Conservation (phyloP, 2,888 invertebrate species). For the Cheiracanthium punctorium region DNA sequence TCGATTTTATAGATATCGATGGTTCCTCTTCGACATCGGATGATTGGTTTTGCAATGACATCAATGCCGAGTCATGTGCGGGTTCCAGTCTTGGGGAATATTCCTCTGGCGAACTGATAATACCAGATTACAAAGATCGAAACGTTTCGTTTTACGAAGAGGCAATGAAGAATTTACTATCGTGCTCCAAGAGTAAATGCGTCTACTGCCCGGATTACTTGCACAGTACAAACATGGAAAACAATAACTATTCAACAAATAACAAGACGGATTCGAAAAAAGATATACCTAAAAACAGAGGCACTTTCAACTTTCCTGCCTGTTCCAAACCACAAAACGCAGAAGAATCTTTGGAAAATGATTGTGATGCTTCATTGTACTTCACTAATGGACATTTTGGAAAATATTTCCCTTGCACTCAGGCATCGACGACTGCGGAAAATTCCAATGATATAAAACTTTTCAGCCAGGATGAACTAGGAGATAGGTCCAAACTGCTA, state of each 20-base stretch:
- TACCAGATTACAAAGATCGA: conserved; percentile 1
- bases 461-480: background rate
- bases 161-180: background rate
- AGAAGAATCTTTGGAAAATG: background rate
- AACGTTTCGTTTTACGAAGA: background rate
- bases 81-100: conserved; percentile 38
- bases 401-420: background rate
- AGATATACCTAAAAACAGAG: background rate
- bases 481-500: background rate
- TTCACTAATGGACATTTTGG: background rate
- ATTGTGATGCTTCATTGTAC: background rate
- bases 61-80: conserved; percentile 23
- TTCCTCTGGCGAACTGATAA: conserved; percentile 15
- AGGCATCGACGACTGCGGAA: background rate
- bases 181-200: background rate
- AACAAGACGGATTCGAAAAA: background rate
- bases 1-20: conserved; percentile 49
- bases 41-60: conserved; percentile 42
- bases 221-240: background rate
- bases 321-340: background rate
- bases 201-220: background rate
- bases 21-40: conserved; percentile 46
- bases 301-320: background rate
- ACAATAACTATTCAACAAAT: background rate
- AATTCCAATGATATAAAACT: background rate